Evolutionary conservation across 2,113 vertebrate genomes (phyloP).

Genomic region (Promerops cafer): DNA sequence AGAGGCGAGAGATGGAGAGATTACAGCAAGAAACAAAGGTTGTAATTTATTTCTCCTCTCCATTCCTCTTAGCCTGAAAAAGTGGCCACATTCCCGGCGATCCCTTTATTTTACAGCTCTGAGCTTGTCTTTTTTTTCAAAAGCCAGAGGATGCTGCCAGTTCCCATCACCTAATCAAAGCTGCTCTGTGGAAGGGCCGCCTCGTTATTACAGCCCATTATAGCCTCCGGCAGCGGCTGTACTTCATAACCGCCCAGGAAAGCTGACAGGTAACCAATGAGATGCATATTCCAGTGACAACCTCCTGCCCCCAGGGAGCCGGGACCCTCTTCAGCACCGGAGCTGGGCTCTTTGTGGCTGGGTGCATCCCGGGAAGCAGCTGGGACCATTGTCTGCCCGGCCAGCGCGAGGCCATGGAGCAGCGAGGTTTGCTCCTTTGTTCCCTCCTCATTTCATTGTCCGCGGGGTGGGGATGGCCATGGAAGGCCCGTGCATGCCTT

Average conservation of each 20-base stretch:
- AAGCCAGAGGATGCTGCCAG: not conserved
- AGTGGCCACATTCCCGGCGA: not conserved
- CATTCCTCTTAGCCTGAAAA: not conserved
- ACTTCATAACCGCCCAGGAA: slow-evolving; percentile 9
- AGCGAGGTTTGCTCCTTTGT: slow-evolving; percentile 62
- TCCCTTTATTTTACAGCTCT: not conserved
- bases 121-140: not conserved
- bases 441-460: slow-evolving; percentile 8
- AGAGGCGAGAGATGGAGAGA: not conserved
- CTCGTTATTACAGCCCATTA: slow-evolving; percentile 45
- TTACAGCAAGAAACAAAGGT: not conserved
- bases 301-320: not conserved
- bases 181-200: not conserved
- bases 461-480: not conserved
- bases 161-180: slow-evolving; percentile 42
- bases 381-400: slow-evolving; percentile 30
- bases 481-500: not conserved
- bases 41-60: not conserved
- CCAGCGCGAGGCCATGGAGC: not conserved
- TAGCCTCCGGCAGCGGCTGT: slow-evolving; percentile 1
- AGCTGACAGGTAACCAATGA: slow-evolving; percentile 65
- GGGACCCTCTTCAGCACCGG: not conserved
- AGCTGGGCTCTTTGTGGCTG: not conserved
- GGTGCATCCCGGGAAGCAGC: not conserved
- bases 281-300: slow-evolving; percentile 18